A percentile compares a stretch with the other conserved stretches of the same genome.
These are phyloP conservation scores for Varanus salvator DNA, from an alignment of 2,113 vertebrate genomes.

Conservation along the genomic window DNA sequence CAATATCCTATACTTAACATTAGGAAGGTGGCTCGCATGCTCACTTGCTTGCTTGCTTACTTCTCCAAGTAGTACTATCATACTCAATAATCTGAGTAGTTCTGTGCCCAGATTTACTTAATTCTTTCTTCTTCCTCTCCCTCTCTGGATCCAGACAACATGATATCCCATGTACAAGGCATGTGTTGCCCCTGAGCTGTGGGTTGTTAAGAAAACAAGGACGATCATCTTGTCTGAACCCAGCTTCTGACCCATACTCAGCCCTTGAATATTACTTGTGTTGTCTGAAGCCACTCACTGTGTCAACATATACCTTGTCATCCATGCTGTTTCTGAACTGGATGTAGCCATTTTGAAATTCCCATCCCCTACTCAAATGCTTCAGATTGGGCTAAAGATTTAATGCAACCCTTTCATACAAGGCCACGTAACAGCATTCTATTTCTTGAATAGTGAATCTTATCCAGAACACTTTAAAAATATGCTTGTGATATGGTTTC, in stretches of 20 bases:
- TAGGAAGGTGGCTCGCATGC: not conserved
- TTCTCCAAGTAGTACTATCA: not conserved
- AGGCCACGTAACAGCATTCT: not conserved
- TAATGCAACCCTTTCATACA: not conserved
- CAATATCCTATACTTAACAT: not conserved
- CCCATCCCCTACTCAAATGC: constrained; percentile 11
- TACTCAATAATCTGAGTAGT: not conserved
- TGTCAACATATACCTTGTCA: not conserved
- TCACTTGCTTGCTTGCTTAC: not conserved
- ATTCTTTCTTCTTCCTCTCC: not conserved
- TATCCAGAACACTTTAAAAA: constrained; percentile 13
- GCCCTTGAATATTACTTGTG: too few species aligned
- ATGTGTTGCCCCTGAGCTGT: too few species aligned
- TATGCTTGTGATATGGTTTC: not conserved
- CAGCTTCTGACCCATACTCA: too few species aligned
- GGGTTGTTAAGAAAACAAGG: too few species aligned
- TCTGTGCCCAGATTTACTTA: not conserved
- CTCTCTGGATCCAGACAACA: not conserved
- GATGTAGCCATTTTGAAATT: not conserved
- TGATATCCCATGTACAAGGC: too few species aligned
- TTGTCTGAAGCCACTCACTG: constrained; percentile 8
- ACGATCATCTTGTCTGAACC: too few species aligned
- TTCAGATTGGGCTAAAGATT: not conserved
- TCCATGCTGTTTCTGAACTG: not conserved
- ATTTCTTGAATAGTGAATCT: not conserved